phyloP scores from a whole-genome alignment of 2,113 vertebrate species.

The Leucopsar rothschildi region DNA sequence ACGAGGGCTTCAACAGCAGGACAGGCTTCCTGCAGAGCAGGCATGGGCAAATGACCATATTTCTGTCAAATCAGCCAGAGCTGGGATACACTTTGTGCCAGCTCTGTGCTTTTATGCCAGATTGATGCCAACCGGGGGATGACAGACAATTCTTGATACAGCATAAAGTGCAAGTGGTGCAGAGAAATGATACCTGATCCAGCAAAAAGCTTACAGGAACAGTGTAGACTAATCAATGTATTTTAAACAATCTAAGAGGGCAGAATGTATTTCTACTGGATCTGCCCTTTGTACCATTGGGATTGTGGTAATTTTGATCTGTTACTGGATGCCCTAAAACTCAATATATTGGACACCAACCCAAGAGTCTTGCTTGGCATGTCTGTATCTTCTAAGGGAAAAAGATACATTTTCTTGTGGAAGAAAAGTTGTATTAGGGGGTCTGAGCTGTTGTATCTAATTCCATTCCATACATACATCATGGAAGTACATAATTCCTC shows the following conservation, averaged over 20 bases:
- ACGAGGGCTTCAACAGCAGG: background rate
- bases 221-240: background rate
- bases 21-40: background rate
- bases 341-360: background rate
- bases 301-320: background rate
- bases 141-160: background rate
- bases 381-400: background rate
- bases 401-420: background rate
- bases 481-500: background rate
- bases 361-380: background rate
- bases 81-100: background rate
- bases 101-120: background rate
- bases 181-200: background rate
- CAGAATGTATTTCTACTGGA: background rate
- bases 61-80: constrained; percentile 41
- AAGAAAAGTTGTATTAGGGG: background rate
- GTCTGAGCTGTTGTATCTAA: background rate
- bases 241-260: background rate
- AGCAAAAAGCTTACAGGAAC: background rate
- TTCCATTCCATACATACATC: background rate
- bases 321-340: background rate
- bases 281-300: background rate
- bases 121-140: background rate
- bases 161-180: background rate
- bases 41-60: background rate